Evolutionary conservation across 2,888 invertebrate species (phyloP).

Genomic region (Laspeyria flexula): DNA sequence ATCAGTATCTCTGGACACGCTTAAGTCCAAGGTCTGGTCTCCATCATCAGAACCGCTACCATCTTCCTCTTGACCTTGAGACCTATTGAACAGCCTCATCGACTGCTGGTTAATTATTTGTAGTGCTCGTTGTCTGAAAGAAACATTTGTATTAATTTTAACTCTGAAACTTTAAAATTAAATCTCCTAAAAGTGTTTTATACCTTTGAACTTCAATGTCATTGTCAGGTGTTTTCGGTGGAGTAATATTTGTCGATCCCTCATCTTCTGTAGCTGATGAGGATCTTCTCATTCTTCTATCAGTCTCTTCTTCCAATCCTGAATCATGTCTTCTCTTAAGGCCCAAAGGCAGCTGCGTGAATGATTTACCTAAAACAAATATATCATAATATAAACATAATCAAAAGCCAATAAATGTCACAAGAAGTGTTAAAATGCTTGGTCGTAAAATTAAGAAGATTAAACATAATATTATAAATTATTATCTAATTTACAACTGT

Average conservation of each 20-base stretch:
- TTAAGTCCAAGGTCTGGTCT: constrained; percentile 81
- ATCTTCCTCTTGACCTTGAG: constrained; percentile 77
- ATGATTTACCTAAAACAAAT: constrained; percentile 79
- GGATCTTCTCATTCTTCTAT: constrained; percentile 72
- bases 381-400: constrained; percentile 16
- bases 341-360: constrained; percentile 76
- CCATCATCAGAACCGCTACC: constrained; percentile 82
- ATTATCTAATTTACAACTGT: constrained; percentile 28
- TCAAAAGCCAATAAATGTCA: constrained; percentile 20
- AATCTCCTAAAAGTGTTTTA: not conserved
- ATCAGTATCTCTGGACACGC: constrained; percentile 81
- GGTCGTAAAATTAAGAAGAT: constrained; percentile 29
- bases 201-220: constrained; percentile 80
- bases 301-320: constrained; percentile 69
- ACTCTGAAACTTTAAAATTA: not conserved
- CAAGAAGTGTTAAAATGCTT: constrained; percentile 14
- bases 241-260: constrained; percentile 80
- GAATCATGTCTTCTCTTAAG: constrained; percentile 78
- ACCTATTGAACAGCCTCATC: constrained; percentile 74
- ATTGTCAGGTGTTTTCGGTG: constrained; percentile 82
- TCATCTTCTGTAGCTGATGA: constrained; percentile 83
- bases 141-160: constrained; percentile 13
- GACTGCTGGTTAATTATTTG: constrained; percentile 81
- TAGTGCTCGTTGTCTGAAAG: constrained; percentile 77
- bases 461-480: constrained; percentile 26